A percentile compares a stretch with the other conserved stretches of the same genome.
These are phyloP conservation scores for Sylvia borin DNA, from an alignment of 2,797 vertebrate species.

Conservation along the genomic window DNA sequence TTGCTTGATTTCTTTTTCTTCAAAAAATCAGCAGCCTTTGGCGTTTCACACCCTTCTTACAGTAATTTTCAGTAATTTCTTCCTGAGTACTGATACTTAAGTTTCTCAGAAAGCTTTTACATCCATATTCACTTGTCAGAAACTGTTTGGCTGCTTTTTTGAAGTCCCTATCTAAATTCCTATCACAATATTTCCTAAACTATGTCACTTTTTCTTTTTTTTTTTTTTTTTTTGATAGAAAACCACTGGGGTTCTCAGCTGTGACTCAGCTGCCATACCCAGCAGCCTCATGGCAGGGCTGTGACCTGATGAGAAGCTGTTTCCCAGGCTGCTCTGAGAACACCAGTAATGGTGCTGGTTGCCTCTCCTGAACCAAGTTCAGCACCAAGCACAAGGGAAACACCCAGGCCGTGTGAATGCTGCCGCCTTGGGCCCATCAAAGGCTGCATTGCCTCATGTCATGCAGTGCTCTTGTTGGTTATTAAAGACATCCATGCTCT, in stretches of 20 bases:
- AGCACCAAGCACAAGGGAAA: not conserved
- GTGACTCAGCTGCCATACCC: not conserved
- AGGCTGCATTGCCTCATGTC: not conserved
- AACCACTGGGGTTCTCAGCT: not conserved
- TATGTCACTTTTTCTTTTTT: not conserved
- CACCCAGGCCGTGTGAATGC: accelerated
- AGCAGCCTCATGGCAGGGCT: not conserved
- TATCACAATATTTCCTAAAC: not conserved
- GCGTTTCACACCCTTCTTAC: not conserved
- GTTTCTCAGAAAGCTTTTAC: not conserved
- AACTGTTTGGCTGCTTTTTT: not conserved
- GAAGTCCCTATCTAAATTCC: not conserved
- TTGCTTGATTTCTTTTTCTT: not conserved
- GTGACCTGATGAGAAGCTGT: not conserved
- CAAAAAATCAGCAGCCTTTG: not conserved
- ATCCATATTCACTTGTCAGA: not conserved
- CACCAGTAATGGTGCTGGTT: not conserved
- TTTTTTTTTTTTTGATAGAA: not conserved
- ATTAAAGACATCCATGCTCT: not conserved
- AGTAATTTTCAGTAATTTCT: not conserved
- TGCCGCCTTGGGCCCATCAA: accelerated
- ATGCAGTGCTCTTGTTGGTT: not conserved
- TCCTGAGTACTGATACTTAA: not conserved
- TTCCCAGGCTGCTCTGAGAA: not conserved
- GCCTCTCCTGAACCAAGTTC: not conserved